These are phyloP conservation scores for Karalla daura DNA, from an alignment of 2,797 vertebrate species.

Conservation along the genomic window DNA sequence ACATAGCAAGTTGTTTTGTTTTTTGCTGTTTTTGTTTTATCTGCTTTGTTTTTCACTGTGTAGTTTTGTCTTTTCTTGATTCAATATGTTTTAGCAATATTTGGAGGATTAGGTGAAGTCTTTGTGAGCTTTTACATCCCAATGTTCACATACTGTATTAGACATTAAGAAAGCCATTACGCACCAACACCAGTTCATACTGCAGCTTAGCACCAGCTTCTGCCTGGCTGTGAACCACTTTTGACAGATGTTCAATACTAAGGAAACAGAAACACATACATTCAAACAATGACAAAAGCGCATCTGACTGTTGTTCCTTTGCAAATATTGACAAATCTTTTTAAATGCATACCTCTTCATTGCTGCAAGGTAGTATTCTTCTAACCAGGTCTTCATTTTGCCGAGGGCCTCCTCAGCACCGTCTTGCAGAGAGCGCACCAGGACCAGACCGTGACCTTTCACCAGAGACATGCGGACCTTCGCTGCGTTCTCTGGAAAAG, in stretches of 20 bases:
- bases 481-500: conserved; percentile 78
- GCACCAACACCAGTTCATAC: conserved; percentile 85
- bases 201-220: conserved; percentile 85
- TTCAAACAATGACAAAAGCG: neutral
- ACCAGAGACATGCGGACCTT: conserved; percentile 85
- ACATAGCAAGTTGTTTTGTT: too few species aligned
- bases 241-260: conserved; percentile 88
- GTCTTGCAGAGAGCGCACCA: conserved; percentile 80
- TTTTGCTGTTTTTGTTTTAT: too few species aligned
- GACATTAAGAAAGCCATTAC: conserved; percentile 28
- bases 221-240: conserved; percentile 86
- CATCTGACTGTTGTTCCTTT: too few species aligned
- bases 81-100: too few species aligned
- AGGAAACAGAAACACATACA: conserved; percentile 17
- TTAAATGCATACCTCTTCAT: conserved; percentile 92
- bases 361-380: conserved; percentile 83
- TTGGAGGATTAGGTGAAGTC: too few species aligned
- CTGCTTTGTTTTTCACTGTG: too few species aligned
- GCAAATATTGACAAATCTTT: too few species aligned
- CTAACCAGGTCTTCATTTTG: conserved; percentile 87
- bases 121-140: too few species aligned
- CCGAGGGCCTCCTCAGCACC: conserved; percentile 79
- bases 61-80: too few species aligned
- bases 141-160: too few species aligned
- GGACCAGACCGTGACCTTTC: conserved; percentile 83